Evolutionary conservation across 2,797 vertebrate genomes (phyloP).

Genomic region (Acanthurus leucopareius): DNA sequence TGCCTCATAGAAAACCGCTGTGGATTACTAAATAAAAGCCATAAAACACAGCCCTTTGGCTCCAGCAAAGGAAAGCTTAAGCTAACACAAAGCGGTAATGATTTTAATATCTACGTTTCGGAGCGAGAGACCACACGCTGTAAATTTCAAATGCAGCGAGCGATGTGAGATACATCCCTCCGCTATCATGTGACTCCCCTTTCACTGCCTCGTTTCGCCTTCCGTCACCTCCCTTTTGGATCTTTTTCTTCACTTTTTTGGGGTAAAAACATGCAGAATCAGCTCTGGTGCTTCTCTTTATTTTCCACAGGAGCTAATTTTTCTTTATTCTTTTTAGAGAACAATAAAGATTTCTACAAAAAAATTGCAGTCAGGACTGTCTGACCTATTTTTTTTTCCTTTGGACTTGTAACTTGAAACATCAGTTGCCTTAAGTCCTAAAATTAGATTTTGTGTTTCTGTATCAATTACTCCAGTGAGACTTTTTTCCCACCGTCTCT

Average conservation of each 20-base stretch:
- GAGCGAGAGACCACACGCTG: conserved; percentile 61
- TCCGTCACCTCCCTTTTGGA: conserved; percentile 34
- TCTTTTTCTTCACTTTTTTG: conserved; percentile 21
- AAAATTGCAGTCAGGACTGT: conserved; percentile 1
- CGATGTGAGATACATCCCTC: conserved; percentile 22
- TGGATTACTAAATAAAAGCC: conserved; percentile 74
- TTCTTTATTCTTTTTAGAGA: conserved; percentile 14
- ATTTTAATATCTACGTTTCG: conserved; percentile 75
- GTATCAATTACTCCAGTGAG: background rate
- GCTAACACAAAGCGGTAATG: conserved; percentile 73
- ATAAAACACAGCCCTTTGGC: conserved; percentile 74
- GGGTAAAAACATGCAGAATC: conserved; percentile 42
- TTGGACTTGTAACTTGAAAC: conserved; percentile 13
- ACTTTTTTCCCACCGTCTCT: background rate
- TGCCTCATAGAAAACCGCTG: conserved; percentile 49
- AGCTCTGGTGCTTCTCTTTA: conserved; percentile 35
- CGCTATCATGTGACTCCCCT: background rate
- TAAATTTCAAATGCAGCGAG: conserved; percentile 61
- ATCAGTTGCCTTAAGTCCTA: conserved; percentile 11
- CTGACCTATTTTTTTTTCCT: conserved; percentile 8
- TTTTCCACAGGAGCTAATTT: conserved; percentile 26
- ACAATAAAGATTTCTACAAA: conserved; percentile 22
- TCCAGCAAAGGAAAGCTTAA: conserved; percentile 57
- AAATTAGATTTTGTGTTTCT: conserved; percentile 12
- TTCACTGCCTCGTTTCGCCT: conserved; percentile 27